A percentile compares a stretch with the other conserved stretches of the same genome.
Evolutionary conservation across 2,113 vertebrate species (phyloP).

Genomic region (Pteronura brasiliensis): DNA sequence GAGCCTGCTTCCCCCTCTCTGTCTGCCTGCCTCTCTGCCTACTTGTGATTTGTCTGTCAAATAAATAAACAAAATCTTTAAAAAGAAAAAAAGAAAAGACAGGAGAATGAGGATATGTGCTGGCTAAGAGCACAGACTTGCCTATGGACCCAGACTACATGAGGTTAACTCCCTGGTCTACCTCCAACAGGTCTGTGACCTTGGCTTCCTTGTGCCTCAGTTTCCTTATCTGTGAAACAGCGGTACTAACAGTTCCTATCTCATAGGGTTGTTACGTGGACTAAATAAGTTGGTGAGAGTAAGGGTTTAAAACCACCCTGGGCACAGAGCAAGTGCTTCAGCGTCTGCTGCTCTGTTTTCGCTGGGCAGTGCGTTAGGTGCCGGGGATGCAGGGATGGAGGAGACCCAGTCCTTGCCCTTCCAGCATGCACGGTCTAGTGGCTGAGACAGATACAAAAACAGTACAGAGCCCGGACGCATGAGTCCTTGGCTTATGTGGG

Average conservation of each 20-base stretch:
- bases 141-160: no score
- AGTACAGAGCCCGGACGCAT: background rate
- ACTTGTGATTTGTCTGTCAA: no score
- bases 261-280: background rate
- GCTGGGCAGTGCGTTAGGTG: background rate
- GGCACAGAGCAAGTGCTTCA: background rate
- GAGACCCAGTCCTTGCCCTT: background rate
- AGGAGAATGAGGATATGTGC: fast-evolving
- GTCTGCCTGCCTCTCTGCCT: no score
- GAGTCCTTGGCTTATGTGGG: background rate
- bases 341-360: background rate
- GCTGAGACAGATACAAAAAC: background rate
- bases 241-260: background rate
- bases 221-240: background rate
- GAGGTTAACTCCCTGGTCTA: background rate
- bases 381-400: background rate
- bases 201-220: background rate
- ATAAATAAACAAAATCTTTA: no score
- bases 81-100: no score
- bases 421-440: fast-evolving
- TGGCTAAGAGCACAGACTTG: background rate
- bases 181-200: background rate
- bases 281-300: fast-evolving
- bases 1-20: no score
- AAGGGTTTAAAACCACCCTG: fast-evolving